Base-by-base conservation (phyloP, 1,140 invertebrate genomes). In the Uloborus diversus region DNA sequence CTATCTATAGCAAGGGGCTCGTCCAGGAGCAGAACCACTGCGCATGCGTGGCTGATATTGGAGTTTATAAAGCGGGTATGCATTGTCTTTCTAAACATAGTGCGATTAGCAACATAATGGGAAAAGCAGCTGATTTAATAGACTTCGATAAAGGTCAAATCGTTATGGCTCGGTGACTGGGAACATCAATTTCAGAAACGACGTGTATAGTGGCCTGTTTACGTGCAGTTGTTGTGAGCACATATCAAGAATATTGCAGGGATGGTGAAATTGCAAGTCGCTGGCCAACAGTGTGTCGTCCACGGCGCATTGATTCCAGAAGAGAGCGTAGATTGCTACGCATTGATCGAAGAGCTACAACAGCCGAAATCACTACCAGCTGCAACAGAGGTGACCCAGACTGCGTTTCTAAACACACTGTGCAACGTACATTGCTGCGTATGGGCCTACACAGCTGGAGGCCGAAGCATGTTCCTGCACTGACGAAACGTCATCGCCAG, bases 111-210 rank as follows among this genome's bases (percentile, higher is more conserved):
- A n/a, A 51, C 49, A 51, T 51, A 51, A 51, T 51, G 49, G 49
- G 49, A n/a, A 51, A 51, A 51, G 49, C 49, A 51, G 49, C 49
- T 51, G n/a, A 51, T 51, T 51, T 51, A 51, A n/a, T n/a, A 20
- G 49, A 51, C 49, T 51, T 51, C 49, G 20, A 51, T 51, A 51
- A 51, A 51, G 49, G 49, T 51, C 49, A 51, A 51, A 51, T 51
- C 49, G n/a, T 51, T 51, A 51, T 7, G 5, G 49, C 7, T 51
- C n/a, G 49, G 49, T 20, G n/a, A 51, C 49, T 13, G 49, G n/a
- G 49, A 51, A 20, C 49, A 20, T 20, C 49, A 7, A n/a, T 51
- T n/a, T 51, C 49, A 20, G 49, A 51, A 51, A 51, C n/a, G n/a
- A n/a, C 4, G 4, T 20, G 4, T 51, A n/a, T 51, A 51, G 49